Base-by-base conservation (phyloP, 2,113 vertebrate genomes). In the Anseranas semipalmata region DNA sequence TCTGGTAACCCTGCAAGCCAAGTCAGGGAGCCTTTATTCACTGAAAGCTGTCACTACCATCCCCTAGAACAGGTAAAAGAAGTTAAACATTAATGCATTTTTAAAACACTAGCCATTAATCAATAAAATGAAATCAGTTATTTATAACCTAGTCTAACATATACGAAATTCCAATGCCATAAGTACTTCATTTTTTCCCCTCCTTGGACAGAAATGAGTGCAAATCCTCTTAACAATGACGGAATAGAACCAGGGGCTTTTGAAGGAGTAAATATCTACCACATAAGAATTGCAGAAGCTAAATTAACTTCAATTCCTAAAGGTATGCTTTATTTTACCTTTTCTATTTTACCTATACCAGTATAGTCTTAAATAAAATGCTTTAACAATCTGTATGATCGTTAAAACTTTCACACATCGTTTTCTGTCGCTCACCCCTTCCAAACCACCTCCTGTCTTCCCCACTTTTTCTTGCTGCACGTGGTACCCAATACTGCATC, bases 201-300 rank as follows among this genome's bases (percentile, higher is more conserved):
- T 20, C 15, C 10, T 48, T 32, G 60, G 30, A 93, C 98, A 99
- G 99, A 99, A 98, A 98, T 99, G 98, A 99, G 99, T n/a, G 99
- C 99, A 93, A 99, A 99, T 93, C 99, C 99, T 91, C 97, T 99
- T 58, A 94, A 99, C 73, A 99, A 99, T 75, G 98, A 97, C 15
- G 99, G 99, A 37, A 99, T 99, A 82, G 99, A 99, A 87, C 96
- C 98, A 50, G 99, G 99, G 46, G 99, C 99, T 65, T 99, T 99
- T 58, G 98, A 99, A 90, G 99, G 98, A 46, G 96, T 99, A 96
- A 98, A 98, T 3, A 98, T 99, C n/a, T 98, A 99, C 32, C 99
- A 99, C 30, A 96, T 99, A 62, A 98, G 99, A 87, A 99, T 99
- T 53, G 98, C 99, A 76, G 99, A 99, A 96, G 98, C 99, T 37